These are phyloP conservation scores for Choristoneura rosaceana DNA, from an alignment of 2,888 invertebrate species.

Conservation along the genomic window DNA sequence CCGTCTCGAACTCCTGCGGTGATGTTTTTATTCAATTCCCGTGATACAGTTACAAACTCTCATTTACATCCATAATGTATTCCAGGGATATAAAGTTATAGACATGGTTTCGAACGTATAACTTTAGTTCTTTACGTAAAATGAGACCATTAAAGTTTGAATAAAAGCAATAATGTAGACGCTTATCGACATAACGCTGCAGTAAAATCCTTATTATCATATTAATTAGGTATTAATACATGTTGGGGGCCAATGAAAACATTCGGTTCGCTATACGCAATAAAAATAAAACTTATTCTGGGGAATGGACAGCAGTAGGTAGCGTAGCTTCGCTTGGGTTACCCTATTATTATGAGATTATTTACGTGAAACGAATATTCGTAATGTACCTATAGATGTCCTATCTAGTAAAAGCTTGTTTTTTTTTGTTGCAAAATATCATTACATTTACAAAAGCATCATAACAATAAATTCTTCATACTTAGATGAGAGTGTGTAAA, in stretches of 20 bases:
- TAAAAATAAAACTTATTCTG: slow-evolving; percentile 17
- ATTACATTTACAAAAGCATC: too few relatives aligned
- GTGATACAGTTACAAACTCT: slow-evolving; percentile 47
- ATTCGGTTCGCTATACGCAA: slow-evolving; percentile 24
- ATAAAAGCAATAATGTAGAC: slow-evolving; percentile 36
- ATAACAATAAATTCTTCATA: too few relatives aligned
- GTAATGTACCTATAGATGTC: too few relatives aligned
- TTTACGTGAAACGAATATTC: too few relatives aligned
- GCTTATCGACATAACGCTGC: slow-evolving; percentile 37
- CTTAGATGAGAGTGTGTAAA: too few relatives aligned
- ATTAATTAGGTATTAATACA: slow-evolving; percentile 47
- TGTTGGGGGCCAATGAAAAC: slow-evolving; percentile 29
- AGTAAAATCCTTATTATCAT: slow-evolving; percentile 51
- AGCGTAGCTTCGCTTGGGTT: too few relatives aligned
- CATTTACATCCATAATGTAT: slow-evolving; percentile 53
- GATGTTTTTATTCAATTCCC: slow-evolving; percentile 67
- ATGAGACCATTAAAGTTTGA: slow-evolving; percentile 33
- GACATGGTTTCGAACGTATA: slow-evolving; percentile 31
- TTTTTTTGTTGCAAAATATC: too few relatives aligned
- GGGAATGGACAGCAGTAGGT: slow-evolving; percentile 6
- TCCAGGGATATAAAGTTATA: slow-evolving; percentile 36
- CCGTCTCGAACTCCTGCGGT: slow-evolving; percentile 57
- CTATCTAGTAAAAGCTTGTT: too few relatives aligned
- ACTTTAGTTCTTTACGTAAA: slow-evolving; percentile 37
- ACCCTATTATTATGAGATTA: slow-evolving; percentile 19